Conservation (phyloP, 2,797 vertebrate genomes). For the Cirrhinus molitorella region DNA sequence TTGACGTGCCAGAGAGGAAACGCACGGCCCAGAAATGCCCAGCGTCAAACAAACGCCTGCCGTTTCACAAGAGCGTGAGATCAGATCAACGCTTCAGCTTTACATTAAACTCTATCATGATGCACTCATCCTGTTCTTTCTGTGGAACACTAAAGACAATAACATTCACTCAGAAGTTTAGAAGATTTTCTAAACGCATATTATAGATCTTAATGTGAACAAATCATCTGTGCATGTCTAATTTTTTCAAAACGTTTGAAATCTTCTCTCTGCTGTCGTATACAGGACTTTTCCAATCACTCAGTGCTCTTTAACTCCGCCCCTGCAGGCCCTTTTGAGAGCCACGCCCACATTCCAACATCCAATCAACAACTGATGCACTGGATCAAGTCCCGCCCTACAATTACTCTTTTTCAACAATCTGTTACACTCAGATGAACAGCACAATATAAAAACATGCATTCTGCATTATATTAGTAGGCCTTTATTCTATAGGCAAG, state of each 20-base stretch:
- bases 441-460: too few species aligned
- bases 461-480: too few species aligned
- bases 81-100: neutral
- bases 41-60: neutral
- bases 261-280: neutral
- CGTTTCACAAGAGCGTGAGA: neutral
- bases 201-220: neutral
- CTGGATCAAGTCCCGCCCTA: neutral
- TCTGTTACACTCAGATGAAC: neutral
- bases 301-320: neutral
- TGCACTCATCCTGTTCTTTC: neutral
- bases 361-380: neutral
- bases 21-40: neutral
- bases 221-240: neutral
- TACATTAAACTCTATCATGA: neutral
- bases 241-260: neutral
- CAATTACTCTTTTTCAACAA: neutral
- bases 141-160: neutral
- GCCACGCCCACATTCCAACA: slow-evolving; percentile 3
- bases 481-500: too few species aligned
- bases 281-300: neutral
- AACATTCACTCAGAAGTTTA: too few species aligned
- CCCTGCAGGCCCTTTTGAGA: neutral
- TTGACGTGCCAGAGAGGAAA: neutral
- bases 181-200: neutral